Conservation (phyloP, 1,140 invertebrate species). For the Melanaphis sacchari region DNA sequence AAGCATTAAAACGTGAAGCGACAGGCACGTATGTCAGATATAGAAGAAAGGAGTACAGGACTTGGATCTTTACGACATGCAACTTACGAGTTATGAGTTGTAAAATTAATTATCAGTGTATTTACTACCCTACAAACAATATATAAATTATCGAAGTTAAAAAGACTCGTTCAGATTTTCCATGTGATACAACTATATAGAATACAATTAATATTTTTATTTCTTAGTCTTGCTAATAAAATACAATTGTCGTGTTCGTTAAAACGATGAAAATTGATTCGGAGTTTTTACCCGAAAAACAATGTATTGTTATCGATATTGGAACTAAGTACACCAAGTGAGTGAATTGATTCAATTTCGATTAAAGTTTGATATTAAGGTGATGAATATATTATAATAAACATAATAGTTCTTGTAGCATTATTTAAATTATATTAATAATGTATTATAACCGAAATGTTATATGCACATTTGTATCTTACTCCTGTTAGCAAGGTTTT, state of each 20-base stretch:
- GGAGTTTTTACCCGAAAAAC: conserved; percentile 61
- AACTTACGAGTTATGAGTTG: too few species aligned
- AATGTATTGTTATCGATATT: conserved; percentile 83
- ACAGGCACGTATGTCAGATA: too few species aligned
- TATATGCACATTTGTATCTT: background rate
- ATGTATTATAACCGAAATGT: background rate
- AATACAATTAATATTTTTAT: too few species aligned
- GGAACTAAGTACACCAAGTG: conserved; percentile 94
- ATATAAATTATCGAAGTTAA: background rate
- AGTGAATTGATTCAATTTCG: conserved; percentile 61
- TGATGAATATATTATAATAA: background rate
- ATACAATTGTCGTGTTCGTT: background rate
- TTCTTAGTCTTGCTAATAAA: background rate
- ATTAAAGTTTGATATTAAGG: background rate
- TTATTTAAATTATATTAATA: too few species aligned
- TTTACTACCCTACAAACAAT: too few species aligned
- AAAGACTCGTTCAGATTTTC: background rate
- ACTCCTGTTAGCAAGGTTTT: background rate
- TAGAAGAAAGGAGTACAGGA: too few species aligned
- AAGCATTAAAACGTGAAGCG: too few species aligned
- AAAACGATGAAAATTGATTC: conserved; percentile 49
- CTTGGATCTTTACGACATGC: too few species aligned
- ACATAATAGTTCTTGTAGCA: too few species aligned
- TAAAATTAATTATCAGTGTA: too few species aligned
- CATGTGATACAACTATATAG: background rate